Evolutionary conservation across 2,797 vertebrate species (phyloP), one percentile per base, ranked within the genome.

Genomic region (Sebastes taczanowskii): DNA sequence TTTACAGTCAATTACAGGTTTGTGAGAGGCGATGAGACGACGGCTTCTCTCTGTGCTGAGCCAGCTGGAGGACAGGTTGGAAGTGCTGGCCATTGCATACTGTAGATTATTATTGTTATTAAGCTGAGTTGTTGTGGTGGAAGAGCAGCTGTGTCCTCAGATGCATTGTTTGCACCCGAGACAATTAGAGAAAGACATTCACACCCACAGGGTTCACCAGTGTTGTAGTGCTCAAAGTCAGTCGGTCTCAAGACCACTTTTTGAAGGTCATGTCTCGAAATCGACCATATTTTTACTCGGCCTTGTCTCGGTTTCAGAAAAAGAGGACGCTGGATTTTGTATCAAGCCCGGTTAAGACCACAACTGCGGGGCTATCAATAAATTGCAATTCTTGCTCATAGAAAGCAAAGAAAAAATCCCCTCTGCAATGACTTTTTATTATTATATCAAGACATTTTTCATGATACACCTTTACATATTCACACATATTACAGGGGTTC

Each of bases 91-190:
- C 75, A 46, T 63, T 70, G 77, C 76, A 63, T 18, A 68, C 64
- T 81, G 35, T 58, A 66, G 78, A 83, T 91, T 77, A 80, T 90
- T 82, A 76, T 69, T 71, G 80, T 91, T 88, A 84, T 90, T 85
- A 83, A 32, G 32, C 11, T 80, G 52, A 74, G 77, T 53, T 78
- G 70, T 72, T 64, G 60, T 27, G 58, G 69, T 52, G 70, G 53
- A 80, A 61, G 55, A 65, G 58, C 88, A 86, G 84, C 85, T 88
- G 87, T 10, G 66, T 71, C 71, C 73, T 81, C 20, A 0, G 25
- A 64, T 35, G 60, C 14, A 62, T 52, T 5, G 55, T 32, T 80
- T 34, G 58, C 52, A 61, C 75, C 46, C 1, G 67, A 72, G 71
- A 74, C 56, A 83, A 83, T 86, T 60, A 62, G 58, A 65, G 70